A percentile compares a stretch with the other conserved stretches of the same genome.
phyloP scores from a whole-genome alignment of 2,888 invertebrate species.

The Yponomeuta sedellus region DNA sequence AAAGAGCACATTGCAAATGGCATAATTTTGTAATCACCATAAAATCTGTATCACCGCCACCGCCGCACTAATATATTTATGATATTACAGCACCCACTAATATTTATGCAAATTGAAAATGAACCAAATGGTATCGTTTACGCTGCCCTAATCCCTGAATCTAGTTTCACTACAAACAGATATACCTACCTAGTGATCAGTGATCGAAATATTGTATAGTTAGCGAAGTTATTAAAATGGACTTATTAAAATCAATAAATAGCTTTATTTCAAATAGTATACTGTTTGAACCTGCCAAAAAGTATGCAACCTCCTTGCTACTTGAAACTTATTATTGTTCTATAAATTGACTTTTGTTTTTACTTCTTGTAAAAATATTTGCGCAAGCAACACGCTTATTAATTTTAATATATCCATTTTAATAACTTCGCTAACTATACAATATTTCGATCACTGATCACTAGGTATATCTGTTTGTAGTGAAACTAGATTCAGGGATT shows the following conservation, averaged over 20 bases:
- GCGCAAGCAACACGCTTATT: too few species aligned
- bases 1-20: conserved; percentile 34
- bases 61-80: conserved; percentile 74
- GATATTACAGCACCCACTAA: conserved; percentile 67
- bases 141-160: conserved; percentile 55
- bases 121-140: conserved; percentile 65
- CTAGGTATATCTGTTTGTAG: conserved; percentile 54
- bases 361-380: too few species aligned
- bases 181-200: conserved; percentile 54
- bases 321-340: too few species aligned
- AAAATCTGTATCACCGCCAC: conserved; percentile 72
- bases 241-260: too few species aligned
- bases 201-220: too few species aligned
- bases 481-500: conserved; percentile 43
- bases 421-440: too few species aligned
- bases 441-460: conserved; percentile 8
- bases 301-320: too few species aligned
- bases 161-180: conserved; percentile 39
- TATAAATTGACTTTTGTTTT: too few species aligned
- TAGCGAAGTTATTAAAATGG: too few species aligned
- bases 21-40: conserved; percentile 73
- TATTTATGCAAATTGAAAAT: conserved; percentile 77
- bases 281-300: too few species aligned
- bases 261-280: too few species aligned
- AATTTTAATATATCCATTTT: too few species aligned